phyloP scores from a whole-genome alignment of 2,113 vertebrate genomes.

The Lagopus leucura region DNA sequence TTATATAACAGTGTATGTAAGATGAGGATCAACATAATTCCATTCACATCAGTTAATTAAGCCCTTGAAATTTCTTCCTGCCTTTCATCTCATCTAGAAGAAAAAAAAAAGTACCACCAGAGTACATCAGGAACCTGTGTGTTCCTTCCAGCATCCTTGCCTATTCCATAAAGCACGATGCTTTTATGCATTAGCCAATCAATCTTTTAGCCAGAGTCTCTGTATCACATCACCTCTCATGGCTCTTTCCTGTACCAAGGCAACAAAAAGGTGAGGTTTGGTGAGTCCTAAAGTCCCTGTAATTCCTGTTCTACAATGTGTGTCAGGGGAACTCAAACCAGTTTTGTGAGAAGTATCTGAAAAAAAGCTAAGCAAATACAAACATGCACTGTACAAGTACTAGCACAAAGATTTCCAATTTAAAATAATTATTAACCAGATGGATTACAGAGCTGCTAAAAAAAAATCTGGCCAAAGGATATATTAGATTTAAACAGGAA shows the following conservation, averaged over 20 bases:
- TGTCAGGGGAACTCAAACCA: accelerated
- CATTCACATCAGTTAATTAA: neutral
- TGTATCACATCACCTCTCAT: neutral
- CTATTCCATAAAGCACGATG: neutral
- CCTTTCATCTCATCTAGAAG: neutral
- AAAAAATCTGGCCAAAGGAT: accelerated
- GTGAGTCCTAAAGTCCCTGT: neutral
- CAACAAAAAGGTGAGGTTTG: neutral
- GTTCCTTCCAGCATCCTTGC: neutral
- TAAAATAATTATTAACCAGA: neutral
- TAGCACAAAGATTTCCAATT: neutral
- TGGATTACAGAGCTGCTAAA: neutral
- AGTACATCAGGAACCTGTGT: neutral
- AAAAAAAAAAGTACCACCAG: neutral
- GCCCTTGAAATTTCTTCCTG: neutral
- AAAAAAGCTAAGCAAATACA: neutral
- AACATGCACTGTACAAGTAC: neutral
- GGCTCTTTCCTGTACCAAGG: neutral
- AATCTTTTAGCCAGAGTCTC: neutral
- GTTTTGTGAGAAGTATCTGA: neutral
- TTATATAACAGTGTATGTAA: neutral
- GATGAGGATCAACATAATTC: neutral
- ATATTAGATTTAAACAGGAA: neutral
- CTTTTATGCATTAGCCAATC: neutral
- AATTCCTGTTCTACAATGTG: neutral